Evolutionary conservation across 2,113 vertebrate species (phyloP).

Genomic region (Lates calcarifer): DNA sequence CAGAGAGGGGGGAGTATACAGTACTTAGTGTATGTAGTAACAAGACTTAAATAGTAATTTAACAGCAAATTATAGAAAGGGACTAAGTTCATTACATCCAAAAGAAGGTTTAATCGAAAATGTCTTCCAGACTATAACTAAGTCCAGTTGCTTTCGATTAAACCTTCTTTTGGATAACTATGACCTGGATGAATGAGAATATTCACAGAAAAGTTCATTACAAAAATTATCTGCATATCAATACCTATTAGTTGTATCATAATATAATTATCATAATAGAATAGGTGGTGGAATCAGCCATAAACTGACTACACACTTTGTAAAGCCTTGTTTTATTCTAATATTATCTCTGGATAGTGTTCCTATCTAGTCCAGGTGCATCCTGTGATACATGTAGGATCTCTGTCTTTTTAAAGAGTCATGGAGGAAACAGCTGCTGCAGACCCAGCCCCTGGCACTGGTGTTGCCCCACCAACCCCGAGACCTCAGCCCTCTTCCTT

Average conservation of each 20-base stretch:
- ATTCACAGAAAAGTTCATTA: too few species aligned
- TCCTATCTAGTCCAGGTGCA: neutral
- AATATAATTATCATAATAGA: neutral
- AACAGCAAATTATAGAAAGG: neutral
- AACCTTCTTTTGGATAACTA: too few species aligned
- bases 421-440: conserved; percentile 76
- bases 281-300: neutral
- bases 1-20: neutral
- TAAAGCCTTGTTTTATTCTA: neutral
- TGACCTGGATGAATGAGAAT: too few species aligned
- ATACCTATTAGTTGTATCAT: neutral
- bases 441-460: conserved; percentile 31
- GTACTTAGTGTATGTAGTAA: neutral
- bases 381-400: neutral
- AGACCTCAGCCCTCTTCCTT: conserved; percentile 77
- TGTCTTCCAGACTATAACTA: too few species aligned
- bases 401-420: conserved; percentile 44
- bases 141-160: too few species aligned
- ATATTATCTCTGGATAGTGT: neutral
- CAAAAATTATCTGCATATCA: neutral
- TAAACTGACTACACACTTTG: neutral
- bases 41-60: neutral
- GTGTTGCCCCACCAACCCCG: conserved; percentile 46
- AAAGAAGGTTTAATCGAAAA: too few species aligned
- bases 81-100: neutral